phyloP scores from a whole-genome alignment of 2,888 invertebrate species.

The Adelognathus sp. region DNA sequence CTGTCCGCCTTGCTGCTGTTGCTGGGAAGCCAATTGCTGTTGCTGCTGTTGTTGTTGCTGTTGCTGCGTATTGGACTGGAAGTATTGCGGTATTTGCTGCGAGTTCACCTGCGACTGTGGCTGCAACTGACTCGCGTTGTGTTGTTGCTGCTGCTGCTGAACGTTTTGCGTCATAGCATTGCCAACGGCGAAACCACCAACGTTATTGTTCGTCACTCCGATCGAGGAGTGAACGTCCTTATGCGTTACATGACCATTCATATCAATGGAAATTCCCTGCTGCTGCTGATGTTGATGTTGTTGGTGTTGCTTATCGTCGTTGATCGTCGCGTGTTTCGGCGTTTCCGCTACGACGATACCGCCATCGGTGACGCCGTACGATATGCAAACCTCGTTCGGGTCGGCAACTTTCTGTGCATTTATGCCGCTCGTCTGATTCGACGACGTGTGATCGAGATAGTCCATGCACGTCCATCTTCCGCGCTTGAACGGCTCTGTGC shows the following conservation, averaged over 20 bases:
- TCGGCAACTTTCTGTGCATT: slow-evolving; percentile 75
- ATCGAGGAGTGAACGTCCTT: slow-evolving; percentile 72
- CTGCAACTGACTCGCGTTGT: slow-evolving; percentile 81
- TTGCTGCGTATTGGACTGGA: slow-evolving; percentile 69
- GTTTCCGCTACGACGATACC: slow-evolving; percentile 75
- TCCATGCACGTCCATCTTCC: slow-evolving; percentile 98
- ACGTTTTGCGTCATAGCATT: slow-evolving; percentile 81
- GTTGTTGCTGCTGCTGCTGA: slow-evolving; percentile 78
- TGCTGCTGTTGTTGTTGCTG: slow-evolving; percentile 67
- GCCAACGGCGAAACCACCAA: slow-evolving; percentile 68
- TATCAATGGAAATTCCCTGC: slow-evolving; percentile 70
- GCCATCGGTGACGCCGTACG: slow-evolving; percentile 78
- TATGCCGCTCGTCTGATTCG: slow-evolving; percentile 76
- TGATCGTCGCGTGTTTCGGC: slow-evolving; percentile 67
- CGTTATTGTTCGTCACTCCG: slow-evolving; percentile 69
- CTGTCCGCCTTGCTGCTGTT: slow-evolving; percentile 75
- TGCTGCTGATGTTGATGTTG: no score
- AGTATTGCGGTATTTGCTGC: slow-evolving; percentile 70
- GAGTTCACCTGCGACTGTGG: slow-evolving; percentile 82
- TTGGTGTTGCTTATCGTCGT: no score
- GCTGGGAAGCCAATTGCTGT: slow-evolving; percentile 71
- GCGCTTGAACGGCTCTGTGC: slow-evolving; percentile 95
- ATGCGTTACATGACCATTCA: slow-evolving; percentile 75
- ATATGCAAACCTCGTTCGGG: slow-evolving; percentile 80
- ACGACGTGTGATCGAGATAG: slow-evolving; percentile 92